These are phyloP conservation scores for Coelopa pilipes DNA, from an alignment of 2,888 invertebrate species.

Conservation along the genomic window DNA sequence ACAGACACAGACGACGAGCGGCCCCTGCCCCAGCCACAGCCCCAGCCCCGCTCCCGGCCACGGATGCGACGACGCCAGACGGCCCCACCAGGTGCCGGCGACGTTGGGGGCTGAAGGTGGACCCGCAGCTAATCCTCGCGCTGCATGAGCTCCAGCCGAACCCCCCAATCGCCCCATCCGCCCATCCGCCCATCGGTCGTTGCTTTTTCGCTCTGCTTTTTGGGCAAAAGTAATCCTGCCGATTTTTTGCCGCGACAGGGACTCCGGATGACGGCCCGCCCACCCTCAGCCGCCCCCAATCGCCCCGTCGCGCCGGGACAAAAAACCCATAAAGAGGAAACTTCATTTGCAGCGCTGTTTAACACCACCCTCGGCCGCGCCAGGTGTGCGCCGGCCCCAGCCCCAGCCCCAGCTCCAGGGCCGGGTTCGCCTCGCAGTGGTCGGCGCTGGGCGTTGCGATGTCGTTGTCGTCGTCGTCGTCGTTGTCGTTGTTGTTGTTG, in stretches of 20 bases:
- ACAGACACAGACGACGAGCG: background rate
- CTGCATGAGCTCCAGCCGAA: background rate
- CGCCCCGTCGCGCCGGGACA: constrained; percentile 44
- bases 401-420: too few relatives aligned
- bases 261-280: too few relatives aligned
- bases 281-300: background rate
- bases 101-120: background rate
- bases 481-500: background rate
- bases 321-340: constrained; percentile 47
- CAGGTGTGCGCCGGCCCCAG: background rate
- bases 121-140: background rate
- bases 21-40: too few relatives aligned
- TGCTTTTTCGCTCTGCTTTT: constrained; percentile 28
- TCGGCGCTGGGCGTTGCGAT: background rate
- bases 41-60: too few relatives aligned
- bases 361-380: constrained; percentile 42
- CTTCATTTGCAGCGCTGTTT: constrained; percentile 41
- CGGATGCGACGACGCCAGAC: too few relatives aligned
- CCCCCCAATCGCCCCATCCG: background rate
- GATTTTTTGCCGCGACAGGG: constrained; percentile 25
- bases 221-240: constrained; percentile 38
- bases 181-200: background rate
- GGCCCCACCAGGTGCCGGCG: too few relatives aligned
- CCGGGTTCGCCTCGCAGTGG: too few relatives aligned
- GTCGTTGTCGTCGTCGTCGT: background rate